Conservation (phyloP, 2,797 vertebrate genomes). For the Gallinago nigripennis region DNA sequence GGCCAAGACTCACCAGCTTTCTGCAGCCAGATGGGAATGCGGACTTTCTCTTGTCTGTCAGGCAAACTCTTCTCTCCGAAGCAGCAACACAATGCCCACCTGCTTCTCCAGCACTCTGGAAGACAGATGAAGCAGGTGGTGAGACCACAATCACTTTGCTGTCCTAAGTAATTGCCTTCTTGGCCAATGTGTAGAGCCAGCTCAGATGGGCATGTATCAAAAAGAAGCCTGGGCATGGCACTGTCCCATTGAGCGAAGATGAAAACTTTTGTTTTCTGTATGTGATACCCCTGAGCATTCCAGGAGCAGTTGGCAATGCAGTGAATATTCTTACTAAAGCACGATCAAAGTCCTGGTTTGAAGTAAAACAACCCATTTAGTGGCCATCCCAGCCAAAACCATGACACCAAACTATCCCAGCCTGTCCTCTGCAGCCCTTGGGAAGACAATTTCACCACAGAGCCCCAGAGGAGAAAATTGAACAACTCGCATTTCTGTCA, state of each 20-base stretch:
- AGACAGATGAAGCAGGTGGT: neutral
- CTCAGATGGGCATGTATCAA: neutral
- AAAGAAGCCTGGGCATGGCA: neutral
- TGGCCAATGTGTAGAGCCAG: neutral
- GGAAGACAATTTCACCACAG: neutral
- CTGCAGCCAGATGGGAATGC: neutral
- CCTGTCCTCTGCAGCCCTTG: neutral
- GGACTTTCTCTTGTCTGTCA: neutral
- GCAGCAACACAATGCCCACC: neutral
- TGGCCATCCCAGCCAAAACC: neutral
- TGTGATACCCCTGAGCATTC: neutral
- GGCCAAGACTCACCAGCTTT: neutral
- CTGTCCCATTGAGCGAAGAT: neutral
- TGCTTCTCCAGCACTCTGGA: neutral
- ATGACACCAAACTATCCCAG: neutral
- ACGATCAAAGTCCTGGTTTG: neutral
- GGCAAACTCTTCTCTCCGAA: neutral
- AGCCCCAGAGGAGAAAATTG: neutral
- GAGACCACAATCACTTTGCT: neutral
- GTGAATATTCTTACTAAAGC: neutral
- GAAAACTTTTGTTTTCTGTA: neutral
- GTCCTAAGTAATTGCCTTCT: neutral
- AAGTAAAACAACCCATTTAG: neutral
- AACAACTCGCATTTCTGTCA: constrained; percentile 7
- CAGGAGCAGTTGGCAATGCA: neutral